Base-by-base conservation (phyloP, 2,888 invertebrate species). In the Ophioninae sp. region DNA sequence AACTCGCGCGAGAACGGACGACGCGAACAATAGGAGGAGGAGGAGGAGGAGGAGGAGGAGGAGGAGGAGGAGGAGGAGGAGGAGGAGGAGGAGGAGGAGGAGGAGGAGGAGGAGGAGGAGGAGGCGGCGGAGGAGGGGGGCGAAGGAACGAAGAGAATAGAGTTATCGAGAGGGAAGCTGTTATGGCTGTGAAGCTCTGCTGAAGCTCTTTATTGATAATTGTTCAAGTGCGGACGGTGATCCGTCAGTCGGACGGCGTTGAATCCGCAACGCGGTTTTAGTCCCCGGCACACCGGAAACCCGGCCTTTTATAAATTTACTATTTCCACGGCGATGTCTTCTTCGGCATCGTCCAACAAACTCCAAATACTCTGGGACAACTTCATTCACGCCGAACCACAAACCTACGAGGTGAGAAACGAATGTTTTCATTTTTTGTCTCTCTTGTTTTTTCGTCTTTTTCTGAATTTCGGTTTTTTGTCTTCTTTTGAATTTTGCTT, bases 341-440 rank as follows among this genome's bases (percentile, higher is more conserved):
- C 89, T 88, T 86, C 90, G 76, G 86, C 85, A 75, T 85, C 88
- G 44, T 84, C 85, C 56, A 90, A 88, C 86, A 92, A 88, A 77
- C 88, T 93, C 51, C 94, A 94, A 89, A 87, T 94, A 78, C 94
- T 94, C 87, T 95, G 95, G 95, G 94, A 95, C 85, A 94, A 94
- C 84, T 95, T 95, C 92, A 94, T 95, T 91, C 94, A 94, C 88
- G 94, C 95, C 10, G 95, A 95, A 89, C 94, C 94, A 72, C 95
- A 94, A 30, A 94, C 95, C 89, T 94, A 95, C 91, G 95, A 95
- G 95, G 95, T 95, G 92, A 89, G 85, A 30, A 22, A 69, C 69
- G 7, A 13, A 0, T 1, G 3, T 69, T 30, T 17, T 56, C 37
- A 17, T 37, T 37, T 73, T 61, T 59, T 37, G 17, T 13, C 2